Conservation (phyloP, 64 coral and sea anemone genomes). For the Platygyra sinensis region DNA sequence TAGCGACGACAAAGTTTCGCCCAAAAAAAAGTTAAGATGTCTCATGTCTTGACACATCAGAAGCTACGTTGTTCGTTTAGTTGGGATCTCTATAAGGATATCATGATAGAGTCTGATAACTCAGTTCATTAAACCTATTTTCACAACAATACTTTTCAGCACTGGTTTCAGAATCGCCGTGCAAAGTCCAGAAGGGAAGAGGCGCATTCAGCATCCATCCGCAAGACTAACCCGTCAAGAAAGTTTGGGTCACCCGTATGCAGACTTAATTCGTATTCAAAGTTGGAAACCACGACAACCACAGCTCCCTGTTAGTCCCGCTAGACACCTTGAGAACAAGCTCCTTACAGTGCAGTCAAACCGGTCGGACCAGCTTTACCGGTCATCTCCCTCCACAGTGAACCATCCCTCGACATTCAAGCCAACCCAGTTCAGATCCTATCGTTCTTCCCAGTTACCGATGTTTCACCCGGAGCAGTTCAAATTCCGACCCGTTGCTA, state of each 20-base stretch:
- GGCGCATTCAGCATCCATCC: too few species aligned
- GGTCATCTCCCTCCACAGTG: neutral
- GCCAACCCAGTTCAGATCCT: neutral
- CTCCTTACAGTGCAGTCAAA: neutral
- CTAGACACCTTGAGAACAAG: too few species aligned
- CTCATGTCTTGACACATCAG: too few species aligned
- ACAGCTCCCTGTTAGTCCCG: neutral
- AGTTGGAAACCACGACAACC: neutral
- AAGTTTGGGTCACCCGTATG: neutral
- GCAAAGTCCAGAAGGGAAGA: neutral
- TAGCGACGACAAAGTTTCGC: too few species aligned
- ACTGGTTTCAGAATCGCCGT: slow-evolving; percentile 4
- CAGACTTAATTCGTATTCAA: too few species aligned
- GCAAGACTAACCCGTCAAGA: neutral
- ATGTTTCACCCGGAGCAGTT: neutral
- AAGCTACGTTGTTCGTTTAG: too few species aligned
- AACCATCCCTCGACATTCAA: neutral
- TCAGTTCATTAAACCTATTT: neutral
- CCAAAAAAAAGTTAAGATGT: too few species aligned
- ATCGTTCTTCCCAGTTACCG: neutral
- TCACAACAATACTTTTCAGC: neutral
- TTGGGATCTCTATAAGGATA: too few species aligned
- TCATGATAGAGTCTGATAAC: neutral
- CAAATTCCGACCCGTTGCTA: neutral
- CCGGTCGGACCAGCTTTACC: neutral